Evolutionary conservation across 2,113 vertebrate species (phyloP), one percentile per base, ranked within the genome.

Genomic region (Sitta europaea): DNA sequence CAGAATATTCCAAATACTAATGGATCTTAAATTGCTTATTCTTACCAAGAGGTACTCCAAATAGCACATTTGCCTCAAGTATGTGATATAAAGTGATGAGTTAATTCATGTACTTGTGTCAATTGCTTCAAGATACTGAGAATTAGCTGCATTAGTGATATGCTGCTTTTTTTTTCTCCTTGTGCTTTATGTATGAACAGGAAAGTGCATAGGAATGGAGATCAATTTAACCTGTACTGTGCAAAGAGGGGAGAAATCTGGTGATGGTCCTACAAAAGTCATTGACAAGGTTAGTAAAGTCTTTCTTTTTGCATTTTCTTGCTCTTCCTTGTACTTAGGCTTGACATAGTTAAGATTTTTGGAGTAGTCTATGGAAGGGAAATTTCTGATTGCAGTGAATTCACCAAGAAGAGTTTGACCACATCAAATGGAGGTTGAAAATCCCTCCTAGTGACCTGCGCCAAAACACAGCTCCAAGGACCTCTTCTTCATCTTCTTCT

Each of bases 11-110:
- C 72, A 95, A 94, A 97, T 93, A 95, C 92, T 95, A 97, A 97
- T 97, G 96, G 95, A 95, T 94, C 88, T 94, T 94, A 95, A 97
- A 97, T 97, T 97, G 92, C 94, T 96, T 94, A 95, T 93, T 96
- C 95, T 94, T 95, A 97, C 92, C 90, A 94, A 97, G 94, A 94
- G 92, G 95, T 96, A 94, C 96, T 97, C 95, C 94, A 96, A 94
- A 92, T 86, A 95, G 94, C 72, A 93, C 90, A 93, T 94, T 96
- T 95, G 53, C 92, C 72, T 97, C 82, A 84, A 97, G 96, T 70
- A 50, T 70, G 33, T 94, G 92, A 88, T 96, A 86, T 68, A 78
- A 96, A 94, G 72, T 88, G 96, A 96, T 92, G 94, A 96, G 86
- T 96, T 97, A 96, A 97, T 96, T 96, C 90, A 93, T 78, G 90